Base-by-base conservation (phyloP, 2,113 vertebrate genomes). In the Pseudorasbora parva region DNA sequence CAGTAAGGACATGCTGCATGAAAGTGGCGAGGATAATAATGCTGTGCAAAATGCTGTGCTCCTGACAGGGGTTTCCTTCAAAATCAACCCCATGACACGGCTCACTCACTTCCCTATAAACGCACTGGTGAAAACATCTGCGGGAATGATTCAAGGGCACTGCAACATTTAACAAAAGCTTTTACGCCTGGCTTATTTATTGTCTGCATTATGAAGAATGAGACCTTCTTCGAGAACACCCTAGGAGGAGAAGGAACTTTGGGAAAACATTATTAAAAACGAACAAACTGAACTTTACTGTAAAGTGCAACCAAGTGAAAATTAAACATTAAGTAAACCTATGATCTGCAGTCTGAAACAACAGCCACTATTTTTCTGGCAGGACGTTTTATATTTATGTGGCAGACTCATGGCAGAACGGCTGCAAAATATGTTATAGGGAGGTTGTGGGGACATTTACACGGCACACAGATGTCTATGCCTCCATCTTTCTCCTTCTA, bases 401-500 rank as follows among this genome's bases (percentile, higher is more conserved):
- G 47, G 4, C 8, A 45, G 37, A 54, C 47, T 57, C 74, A 10
- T 57, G 64, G 2, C 5, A 33, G 30, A 57, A 21, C 37, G 27
- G 27, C 49, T 33, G 19, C 72, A 54, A 30, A 72, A 5, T 33
- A 2, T 75, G 47, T 56, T 75, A 54, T 15, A 75, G 6, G 25
- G 72, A 75, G 47, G 30, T 5, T 56, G 49, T 56, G 30, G 17
- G 51, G 10, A 57, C 19, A 54, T 76, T 76, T 76, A 57, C 51
- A 76, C n/a, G n/a, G 74, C 51, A 76, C 51, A 41, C 1, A 12
- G 7, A 6, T 0, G 3, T 37, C 51, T 21, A 49, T 37, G 19
- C 27, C 73, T 33, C 30, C 49, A 76, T 76, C 73, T 76, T 41
- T 57, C 74, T 37, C 73, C 54, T 47, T 76, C 19, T 41, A 10